A percentile compares a stretch with the other conserved stretches of the same genome.
Evolutionary conservation across 2,113 vertebrate genomes (phyloP).

Genomic region (Monopterus albus): DNA sequence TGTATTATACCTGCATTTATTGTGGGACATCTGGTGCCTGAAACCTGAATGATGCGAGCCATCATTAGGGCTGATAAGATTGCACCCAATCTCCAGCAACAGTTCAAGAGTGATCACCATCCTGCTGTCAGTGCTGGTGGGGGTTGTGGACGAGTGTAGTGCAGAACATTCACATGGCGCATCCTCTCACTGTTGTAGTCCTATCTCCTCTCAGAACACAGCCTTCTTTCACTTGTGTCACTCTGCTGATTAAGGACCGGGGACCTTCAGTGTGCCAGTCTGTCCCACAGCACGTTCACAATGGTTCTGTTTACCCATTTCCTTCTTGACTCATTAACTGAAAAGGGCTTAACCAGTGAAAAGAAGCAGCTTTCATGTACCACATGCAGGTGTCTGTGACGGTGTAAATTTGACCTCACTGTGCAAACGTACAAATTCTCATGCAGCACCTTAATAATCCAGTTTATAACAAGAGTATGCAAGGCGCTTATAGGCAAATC

Average conservation of each 20-base stretch:
- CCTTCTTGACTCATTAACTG: slow-evolving; percentile 44
- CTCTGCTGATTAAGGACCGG: slow-evolving; percentile 66
- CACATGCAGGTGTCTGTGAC: slow-evolving; percentile 17
- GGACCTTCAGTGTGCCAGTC: slow-evolving; percentile 44
- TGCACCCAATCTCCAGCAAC: slow-evolving; percentile 11
- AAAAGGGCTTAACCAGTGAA: slow-evolving; percentile 12
- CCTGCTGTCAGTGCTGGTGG: slow-evolving; percentile 18
- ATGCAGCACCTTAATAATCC: slow-evolving; percentile 25
- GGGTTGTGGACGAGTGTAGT: slow-evolving; percentile 14
- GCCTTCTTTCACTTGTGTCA: slow-evolving; percentile 69
- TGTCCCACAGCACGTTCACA: slow-evolving; percentile 59
- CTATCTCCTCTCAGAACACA: slow-evolving; percentile 63
- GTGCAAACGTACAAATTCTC: slow-evolving; percentile 34
- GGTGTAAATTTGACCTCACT: slow-evolving; percentile 31
- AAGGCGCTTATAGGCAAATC: slow-evolving; percentile 11
- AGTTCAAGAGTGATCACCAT: slow-evolving; percentile 32
- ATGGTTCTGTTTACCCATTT: slow-evolving; percentile 58
- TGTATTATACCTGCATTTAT: not conserved
- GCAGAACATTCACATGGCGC: slow-evolving; percentile 15
- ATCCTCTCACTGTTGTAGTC: slow-evolving; percentile 44
- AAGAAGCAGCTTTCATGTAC: slow-evolving; percentile 10
- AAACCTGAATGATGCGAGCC: not conserved
- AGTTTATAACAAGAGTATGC: slow-evolving; percentile 21
- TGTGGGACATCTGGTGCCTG: slow-evolving; percentile 8
- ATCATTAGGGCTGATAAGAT: slow-evolving; percentile 16